Base-by-base conservation (phyloP, 1,140 invertebrate species). In the Archegozetes longisetosus region DNA sequence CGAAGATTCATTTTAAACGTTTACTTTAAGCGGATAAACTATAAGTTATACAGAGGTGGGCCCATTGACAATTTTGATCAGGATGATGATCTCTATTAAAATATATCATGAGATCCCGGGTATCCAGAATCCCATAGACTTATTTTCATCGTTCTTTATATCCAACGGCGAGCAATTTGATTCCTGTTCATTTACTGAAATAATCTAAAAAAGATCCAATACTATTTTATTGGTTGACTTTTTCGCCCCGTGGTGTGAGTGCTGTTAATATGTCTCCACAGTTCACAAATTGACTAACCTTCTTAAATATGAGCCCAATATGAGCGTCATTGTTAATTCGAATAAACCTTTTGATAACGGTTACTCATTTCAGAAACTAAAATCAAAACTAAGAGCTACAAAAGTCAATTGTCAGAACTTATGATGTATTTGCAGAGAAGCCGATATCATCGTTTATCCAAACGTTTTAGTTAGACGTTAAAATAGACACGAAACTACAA, bases 191-290 rank as follows among this genome's bases (percentile, higher is more conserved):
- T 86, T 85, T 69, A 64, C 78, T 29, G 62, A 71, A 26, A 68
- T 74, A 47, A 72, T 86, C 12, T 70, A 71, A 2, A 70, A 75
- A 17, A 77, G 79, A 20, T 53, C 57, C 13, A 71, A 75, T 52
- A 71, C 77, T 25, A 68, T 82, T 0, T 83, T 78, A 78, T 64
- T 81, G 3, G 75, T 84, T 20, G 83, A 84, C 69, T 85, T 81
- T 70, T 84, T 77, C 70, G 79, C 78, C 49, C 76, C 78, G 0
- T 84, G 80, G 79, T 83, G 83, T 75, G 77, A 76, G 54, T 82
- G 82, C 1, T 85, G 83, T 68, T 76, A 80, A 62, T 76, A 79
- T 83, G 47, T 73, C 76, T 2, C 77, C 80, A 23, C 76, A 82
- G 61, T 84, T 81, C 80, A 72, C 77, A 69, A 72, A 64, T 70